Evolutionary conservation across 2,113 vertebrate species (phyloP).

Genomic region (Bufo bufo): DNA sequence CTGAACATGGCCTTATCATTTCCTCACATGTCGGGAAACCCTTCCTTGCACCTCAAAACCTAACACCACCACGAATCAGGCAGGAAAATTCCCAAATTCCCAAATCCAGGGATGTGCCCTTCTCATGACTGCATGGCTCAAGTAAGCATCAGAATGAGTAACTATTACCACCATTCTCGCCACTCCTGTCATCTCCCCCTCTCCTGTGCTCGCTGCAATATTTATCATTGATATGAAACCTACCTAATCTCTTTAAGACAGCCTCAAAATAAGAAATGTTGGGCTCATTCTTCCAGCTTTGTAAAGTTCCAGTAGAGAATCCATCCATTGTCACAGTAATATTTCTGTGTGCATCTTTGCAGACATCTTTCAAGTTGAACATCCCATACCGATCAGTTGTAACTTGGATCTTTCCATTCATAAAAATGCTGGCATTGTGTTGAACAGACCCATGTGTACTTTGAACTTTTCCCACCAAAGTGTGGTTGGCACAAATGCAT

Average conservation of each 20-base stretch:
- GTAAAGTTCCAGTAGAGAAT: conserved; percentile 70
- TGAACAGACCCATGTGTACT: conserved; percentile 71
- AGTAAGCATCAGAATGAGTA: too few relatives aligned
- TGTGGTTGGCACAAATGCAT: conserved; percentile 77
- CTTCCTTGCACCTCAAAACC: too few relatives aligned
- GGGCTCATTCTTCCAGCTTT: conserved; percentile 72
- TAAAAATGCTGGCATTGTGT: conserved; percentile 71
- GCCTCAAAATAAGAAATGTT: conserved; percentile 69
- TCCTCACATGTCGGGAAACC: too few relatives aligned
- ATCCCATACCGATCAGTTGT: conserved; percentile 74
- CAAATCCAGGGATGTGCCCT: too few relatives aligned
- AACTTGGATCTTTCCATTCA: conserved; percentile 68
- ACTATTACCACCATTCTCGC: too few relatives aligned
- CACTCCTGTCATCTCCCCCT: too few relatives aligned
- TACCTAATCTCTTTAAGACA: conserved; percentile 80
- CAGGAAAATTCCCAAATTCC: too few relatives aligned
- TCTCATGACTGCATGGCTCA: too few relatives aligned
- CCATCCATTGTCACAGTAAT: conserved; percentile 77
- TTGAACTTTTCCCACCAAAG: conserved; percentile 76
- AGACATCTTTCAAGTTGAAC: conserved; percentile 76
- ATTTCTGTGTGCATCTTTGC: conserved; percentile 65
- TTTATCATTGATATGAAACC: conserved; percentile 57
- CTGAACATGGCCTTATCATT: too few relatives aligned
- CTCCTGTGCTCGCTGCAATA: too few relatives aligned
- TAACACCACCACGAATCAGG: too few relatives aligned